These are phyloP conservation scores for Cinclus mexicanus DNA, from an alignment of 2,113 vertebrate genomes.

Conservation along the genomic window DNA sequence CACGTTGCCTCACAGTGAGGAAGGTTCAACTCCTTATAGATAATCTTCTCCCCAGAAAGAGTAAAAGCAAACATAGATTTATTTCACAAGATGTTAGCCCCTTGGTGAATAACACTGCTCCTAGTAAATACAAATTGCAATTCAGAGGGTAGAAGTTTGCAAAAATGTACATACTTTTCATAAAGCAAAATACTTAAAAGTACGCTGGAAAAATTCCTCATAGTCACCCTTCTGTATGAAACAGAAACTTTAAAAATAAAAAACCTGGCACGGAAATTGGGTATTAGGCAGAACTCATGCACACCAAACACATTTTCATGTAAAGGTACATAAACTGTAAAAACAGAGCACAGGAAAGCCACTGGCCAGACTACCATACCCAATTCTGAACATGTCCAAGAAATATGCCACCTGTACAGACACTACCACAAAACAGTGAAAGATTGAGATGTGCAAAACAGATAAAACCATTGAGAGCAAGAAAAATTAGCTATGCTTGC, in stretches of 20 bases:
- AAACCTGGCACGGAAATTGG: background rate
- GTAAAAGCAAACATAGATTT: background rate
- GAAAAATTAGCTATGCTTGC: background rate
- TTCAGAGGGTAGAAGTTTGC: background rate
- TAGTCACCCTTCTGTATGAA: background rate
- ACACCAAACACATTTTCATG: background rate
- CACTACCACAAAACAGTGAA: background rate
- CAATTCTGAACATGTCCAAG: background rate
- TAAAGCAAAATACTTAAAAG: background rate
- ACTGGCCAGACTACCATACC: background rate
- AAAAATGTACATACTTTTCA: background rate
- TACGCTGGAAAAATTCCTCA: background rate
- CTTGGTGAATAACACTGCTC: background rate
- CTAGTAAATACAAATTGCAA: background rate
- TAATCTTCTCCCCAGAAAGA: slow-evolving; percentile 69
- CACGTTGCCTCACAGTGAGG: slow-evolving; percentile 77
- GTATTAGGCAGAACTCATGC: background rate
- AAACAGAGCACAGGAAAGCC: background rate
- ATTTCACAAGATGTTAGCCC: background rate
- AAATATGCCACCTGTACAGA: background rate
- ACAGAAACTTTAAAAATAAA: background rate
- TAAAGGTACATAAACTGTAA: background rate
- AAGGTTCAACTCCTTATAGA: slow-evolving; percentile 69
- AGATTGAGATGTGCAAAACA: background rate
- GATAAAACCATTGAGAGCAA: background rate